Percentiles rank a stretch among this genome's conserved stretches.
These are phyloP conservation scores for Aphis craccivora DNA, from an alignment of 1,140 invertebrate genomes.

Conservation along the genomic window DNA sequence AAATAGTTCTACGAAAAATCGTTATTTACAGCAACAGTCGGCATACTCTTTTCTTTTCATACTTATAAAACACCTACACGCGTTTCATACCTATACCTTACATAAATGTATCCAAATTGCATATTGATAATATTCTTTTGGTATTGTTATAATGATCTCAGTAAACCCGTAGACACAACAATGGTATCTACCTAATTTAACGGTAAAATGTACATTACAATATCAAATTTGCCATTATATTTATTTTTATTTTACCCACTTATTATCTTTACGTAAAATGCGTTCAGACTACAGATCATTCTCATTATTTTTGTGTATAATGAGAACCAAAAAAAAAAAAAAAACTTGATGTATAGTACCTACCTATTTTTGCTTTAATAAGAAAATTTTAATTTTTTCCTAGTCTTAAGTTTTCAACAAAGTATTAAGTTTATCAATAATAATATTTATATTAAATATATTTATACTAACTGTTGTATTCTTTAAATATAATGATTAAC, in stretches of 20 bases:
- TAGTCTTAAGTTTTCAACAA: not conserved
- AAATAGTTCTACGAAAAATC: not conserved
- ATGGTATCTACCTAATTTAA: not conserved
- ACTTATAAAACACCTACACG: not conserved
- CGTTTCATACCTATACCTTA: not conserved
- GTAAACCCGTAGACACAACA: not conserved
- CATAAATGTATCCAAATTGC: not conserved
- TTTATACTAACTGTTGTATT: not conserved
- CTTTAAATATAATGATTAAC: slow-evolving; percentile 18
- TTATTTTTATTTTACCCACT: not conserved
- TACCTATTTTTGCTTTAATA: not conserved
- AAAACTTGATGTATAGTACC: not conserved
- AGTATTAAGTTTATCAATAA: slow-evolving; percentile 1
- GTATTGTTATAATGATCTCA: not conserved
- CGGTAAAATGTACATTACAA: not conserved
- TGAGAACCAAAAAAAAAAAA: not conserved
- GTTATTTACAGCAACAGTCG: not conserved
- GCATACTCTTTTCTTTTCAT: not conserved
- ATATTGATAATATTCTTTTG: not conserved
- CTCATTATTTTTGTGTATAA: not conserved
- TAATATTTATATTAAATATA: slow-evolving; percentile 10
- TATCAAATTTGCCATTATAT: not conserved
- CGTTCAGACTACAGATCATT: not conserved
- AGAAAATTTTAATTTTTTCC: not conserved
- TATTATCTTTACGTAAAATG: not conserved